These are phyloP conservation scores for Drosophila picticornis DNA, from an alignment of 2,888 invertebrate species.

Conservation along the genomic window DNA sequence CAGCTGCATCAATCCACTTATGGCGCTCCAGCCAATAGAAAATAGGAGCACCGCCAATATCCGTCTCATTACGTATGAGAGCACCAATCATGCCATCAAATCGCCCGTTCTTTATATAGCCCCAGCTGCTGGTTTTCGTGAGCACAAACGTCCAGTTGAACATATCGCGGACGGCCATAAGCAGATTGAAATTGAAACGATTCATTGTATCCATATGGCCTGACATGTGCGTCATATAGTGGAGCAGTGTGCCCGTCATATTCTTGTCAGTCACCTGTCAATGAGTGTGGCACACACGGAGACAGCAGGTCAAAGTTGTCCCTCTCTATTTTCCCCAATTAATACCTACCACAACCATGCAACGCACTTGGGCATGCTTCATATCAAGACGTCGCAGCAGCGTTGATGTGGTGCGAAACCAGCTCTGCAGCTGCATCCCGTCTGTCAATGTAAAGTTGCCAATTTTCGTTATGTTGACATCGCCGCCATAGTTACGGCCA, in stretches of 20 bases:
- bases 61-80: constrained; percentile 87
- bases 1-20: constrained; percentile 85
- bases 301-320: neutral
- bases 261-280: constrained; percentile 85
- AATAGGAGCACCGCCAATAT: constrained; percentile 89
- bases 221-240: constrained; percentile 86
- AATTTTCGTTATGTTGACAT: constrained; percentile 85
- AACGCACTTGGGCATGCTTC: constrained; percentile 87
- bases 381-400: constrained; percentile 86
- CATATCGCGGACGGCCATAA: constrained; percentile 88
- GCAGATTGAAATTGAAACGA: constrained; percentile 88
- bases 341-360: constrained; percentile 86
- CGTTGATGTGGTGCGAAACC: constrained; percentile 81
- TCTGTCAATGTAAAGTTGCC: constrained; percentile 85
- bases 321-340: neutral
- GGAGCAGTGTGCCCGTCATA: constrained; percentile 85
- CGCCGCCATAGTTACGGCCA: constrained; percentile 86
- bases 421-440: constrained; percentile 75
- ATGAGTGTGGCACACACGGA: neutral
- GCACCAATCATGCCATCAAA: constrained; percentile 89
- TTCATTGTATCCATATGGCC: constrained; percentile 88
- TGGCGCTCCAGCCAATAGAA: constrained; percentile 88
- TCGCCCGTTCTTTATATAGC: constrained; percentile 87
- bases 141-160: constrained; percentile 87
- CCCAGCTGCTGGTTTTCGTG: constrained; percentile 87